phyloP scores from a whole-genome alignment of 2,113 vertebrate genomes.

The Astur gentilis region DNA sequence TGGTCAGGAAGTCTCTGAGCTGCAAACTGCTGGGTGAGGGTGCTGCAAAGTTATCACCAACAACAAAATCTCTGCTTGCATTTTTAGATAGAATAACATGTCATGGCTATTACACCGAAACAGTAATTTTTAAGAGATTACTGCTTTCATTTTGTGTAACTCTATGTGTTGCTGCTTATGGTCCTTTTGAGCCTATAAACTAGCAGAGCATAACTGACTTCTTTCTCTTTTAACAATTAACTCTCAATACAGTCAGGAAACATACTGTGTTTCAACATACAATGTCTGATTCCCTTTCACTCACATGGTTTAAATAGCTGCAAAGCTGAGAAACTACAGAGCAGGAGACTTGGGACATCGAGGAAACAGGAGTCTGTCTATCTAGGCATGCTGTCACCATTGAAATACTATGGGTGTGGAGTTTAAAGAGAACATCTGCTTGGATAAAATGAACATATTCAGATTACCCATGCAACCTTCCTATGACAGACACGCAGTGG shows the following conservation, averaged over 20 bases:
- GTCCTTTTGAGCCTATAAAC: neutral
- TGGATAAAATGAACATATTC: accelerated
- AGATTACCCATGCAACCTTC: neutral
- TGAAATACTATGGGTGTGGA: neutral
- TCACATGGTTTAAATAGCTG: neutral
- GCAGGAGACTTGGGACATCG: neutral
- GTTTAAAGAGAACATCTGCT: neutral
- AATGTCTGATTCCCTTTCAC: neutral
- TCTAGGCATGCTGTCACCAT: neutral
- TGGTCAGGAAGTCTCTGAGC: too few relatives aligned
- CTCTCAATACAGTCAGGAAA: neutral
- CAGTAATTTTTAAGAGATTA: neutral
- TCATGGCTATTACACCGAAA: neutral
- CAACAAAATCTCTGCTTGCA: too few relatives aligned
- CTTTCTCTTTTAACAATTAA: neutral
- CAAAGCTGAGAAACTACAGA: neutral
- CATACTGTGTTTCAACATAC: neutral
- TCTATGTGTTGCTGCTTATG: neutral
- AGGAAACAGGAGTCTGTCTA: neutral
- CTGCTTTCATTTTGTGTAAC: neutral
- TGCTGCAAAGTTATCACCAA: too few relatives aligned
- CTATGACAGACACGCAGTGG: neutral
- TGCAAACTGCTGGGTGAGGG: too few relatives aligned
- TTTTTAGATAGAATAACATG: too few relatives aligned
- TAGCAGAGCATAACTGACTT: neutral